Percentiles rank a stretch among this genome's conserved stretches.
These are phyloP conservation scores for Melanotaenia pygmaea DNA, from an alignment of 2,797 vertebrate species.

Conservation along the genomic window DNA sequence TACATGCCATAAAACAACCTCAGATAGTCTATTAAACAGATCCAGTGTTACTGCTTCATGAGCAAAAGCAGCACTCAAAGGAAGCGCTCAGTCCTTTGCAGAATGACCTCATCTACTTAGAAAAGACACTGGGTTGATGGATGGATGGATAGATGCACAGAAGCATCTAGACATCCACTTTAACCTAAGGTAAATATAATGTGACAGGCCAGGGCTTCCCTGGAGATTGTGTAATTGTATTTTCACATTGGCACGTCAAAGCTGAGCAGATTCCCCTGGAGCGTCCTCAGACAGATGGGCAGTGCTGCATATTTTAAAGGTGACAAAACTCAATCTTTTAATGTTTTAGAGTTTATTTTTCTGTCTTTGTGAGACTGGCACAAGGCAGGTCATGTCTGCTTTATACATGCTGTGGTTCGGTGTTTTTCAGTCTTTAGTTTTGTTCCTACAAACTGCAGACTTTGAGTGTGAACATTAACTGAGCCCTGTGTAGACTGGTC, in stretches of 20 bases:
- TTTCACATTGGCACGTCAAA: slow-evolving; percentile 68
- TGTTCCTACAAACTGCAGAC: slow-evolving; percentile 5
- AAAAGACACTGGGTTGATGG: slow-evolving; percentile 41
- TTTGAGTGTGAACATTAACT: background rate
- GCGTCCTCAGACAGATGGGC: slow-evolving; percentile 59
- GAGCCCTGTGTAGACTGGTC: background rate
- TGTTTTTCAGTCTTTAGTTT: background rate
- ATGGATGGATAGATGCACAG: slow-evolving; percentile 31
- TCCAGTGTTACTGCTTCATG: slow-evolving; percentile 25
- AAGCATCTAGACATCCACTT: slow-evolving; percentile 41
- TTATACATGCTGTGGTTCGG: slow-evolving; percentile 13
- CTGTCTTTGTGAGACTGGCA: slow-evolving; percentile 12
- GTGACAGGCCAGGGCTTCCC: slow-evolving; percentile 69
- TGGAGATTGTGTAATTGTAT: slow-evolving; percentile 73
- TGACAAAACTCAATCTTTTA: slow-evolving; percentile 45
- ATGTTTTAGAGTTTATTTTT: slow-evolving; percentile 37
- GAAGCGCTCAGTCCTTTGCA: slow-evolving; percentile 22
- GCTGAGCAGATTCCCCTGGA: slow-evolving; percentile 57
- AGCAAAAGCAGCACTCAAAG: background rate
- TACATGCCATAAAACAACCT: slow-evolving; percentile 50
- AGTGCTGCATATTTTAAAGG: slow-evolving; percentile 63
- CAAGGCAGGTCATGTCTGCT: background rate
- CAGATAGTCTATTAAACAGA: slow-evolving; percentile 41
- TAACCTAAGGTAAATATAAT: slow-evolving; percentile 68
- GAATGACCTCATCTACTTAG: slow-evolving; percentile 64